Base-by-base conservation (phyloP, 2,113 vertebrate genomes). In the Ictidomys tridecemlineatus region DNA sequence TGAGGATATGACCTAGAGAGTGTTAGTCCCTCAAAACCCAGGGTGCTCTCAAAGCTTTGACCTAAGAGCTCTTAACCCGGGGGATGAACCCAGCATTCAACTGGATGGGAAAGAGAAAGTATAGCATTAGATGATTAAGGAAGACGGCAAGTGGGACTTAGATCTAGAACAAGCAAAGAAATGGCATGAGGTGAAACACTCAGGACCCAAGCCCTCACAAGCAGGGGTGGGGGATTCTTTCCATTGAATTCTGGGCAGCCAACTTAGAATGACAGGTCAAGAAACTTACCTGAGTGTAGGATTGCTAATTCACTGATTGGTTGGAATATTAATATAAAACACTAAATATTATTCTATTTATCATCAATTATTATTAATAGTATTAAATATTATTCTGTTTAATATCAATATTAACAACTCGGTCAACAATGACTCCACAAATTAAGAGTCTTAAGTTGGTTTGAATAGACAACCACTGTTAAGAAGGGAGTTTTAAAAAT, bases 221-320 rank as follows among this genome's bases (percentile, higher is more conserved):
- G 30, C 26, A 17, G 32, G 53, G 2, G 2, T 17, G 0, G 39
- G 18, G 10, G 1, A 2, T 5, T 12, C 3, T 32, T 51, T 78
- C 24, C 5, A 4, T 32, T 2, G 5, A 37, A 30, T 69, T 72
- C 13, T n/a, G 8, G 17, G 12, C 11, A 61, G 8, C 9, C 51
- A 87, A n/a, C 28, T 18, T 88, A 45, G 24, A 53, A 65, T 28
- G 65, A 73, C 24, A 53, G 14, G 74, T 4, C 13, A 42, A 48
- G 1, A 39, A 26, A 69, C 20, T 58, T 58, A 30, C 10, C 18
- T 32, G 39, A 26, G 58, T 10, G 2, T 69, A 8, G 17, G 17
- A 37, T 51, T 69, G 7, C 18, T 53, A 96, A 73, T 67, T 73
- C 42, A 37, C 16, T 22, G 63, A 39, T 32, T 26, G 17, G 5